Base-by-base conservation (phyloP, 2,888 invertebrate genomes). In the Parnassius orleans region DNA sequence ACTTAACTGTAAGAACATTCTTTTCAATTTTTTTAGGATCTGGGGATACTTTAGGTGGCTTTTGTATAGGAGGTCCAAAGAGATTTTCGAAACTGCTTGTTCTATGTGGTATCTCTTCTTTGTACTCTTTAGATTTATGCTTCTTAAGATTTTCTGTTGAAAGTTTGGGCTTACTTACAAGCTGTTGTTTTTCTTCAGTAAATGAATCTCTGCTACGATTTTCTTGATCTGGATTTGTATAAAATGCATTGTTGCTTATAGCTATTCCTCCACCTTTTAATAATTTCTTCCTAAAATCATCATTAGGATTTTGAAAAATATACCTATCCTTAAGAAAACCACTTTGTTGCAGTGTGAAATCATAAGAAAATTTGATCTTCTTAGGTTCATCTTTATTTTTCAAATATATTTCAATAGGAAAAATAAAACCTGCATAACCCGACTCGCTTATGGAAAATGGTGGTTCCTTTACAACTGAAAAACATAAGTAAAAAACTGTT, bases 341-440 rank as follows among this genome's bases (percentile, higher is more conserved):
- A 72, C 94, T 94, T 12, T 93, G 93, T 84, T 96, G 96, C 65
- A 99, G 90, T 75, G 94, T 94, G 68, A 99, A 93, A 85, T 98
- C 98, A 92, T 99, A 99, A 60, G 93, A 92, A 81, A 95, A 95
- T 72, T 93, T 92, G 75, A 97, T 95, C 77, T 95, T 97, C 81
- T 96, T 97, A 10, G 98, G 98, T 78, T 98, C 97, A 83, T 97
- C 97, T 81, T 96, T 96, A 83, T 96, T 98, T 72, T 95, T 96
- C 69, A 97, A 92, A 83, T 96, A 95, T 70, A 99, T 95, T 78
- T 98, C 97, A 75, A 99, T 97, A 0, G 96, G 96, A 65, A 99
- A 92, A 55, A 94, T 93, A 83, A 99, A 99, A 44, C 98, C 98
- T 65, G 98, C 98, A 93, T 99, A 99, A 9, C 99, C 98, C n/a